Base-by-base conservation (phyloP, 2,888 invertebrate genomes). In the Cyclophora punctaria region DNA sequence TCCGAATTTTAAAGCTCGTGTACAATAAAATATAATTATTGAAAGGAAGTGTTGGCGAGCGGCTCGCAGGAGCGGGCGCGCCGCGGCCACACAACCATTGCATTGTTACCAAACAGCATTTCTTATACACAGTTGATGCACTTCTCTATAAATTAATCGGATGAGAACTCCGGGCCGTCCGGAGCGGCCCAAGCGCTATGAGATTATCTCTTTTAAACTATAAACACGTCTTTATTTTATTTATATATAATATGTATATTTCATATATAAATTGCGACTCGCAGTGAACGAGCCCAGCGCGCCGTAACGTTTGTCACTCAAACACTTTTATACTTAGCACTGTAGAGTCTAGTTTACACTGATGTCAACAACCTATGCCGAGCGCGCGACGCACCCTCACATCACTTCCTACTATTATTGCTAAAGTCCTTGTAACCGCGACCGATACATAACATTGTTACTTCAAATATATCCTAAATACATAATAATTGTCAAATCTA, bases 321-420 rank as follows among this genome's bases (percentile, higher is more conserved):
- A 72, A 74, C 76, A 76, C 75, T 78, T 20, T 71, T 75, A 73
- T 63, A 60, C 75, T 75, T 75, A 76, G 65, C 75, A 75, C 74
- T 65, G 64, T 71, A 72, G 56, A 60, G 69, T 71, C 65, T 66
- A 63, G 63, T 66, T 63, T 61, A 61, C 60, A 61, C 60, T 58
- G 58, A 60, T 50, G 52, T 52, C 59, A 53, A 54, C 54, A 52
- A 48, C 48, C 53, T 54, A 57, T 50, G 48, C 55, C 37, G 50
- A 44, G 55, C 49, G 52, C 45, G 46, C 51, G 48, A 51, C 49
- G 44, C 52, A 55, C 46, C 46, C 44, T 49, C 49, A 51, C 41
- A 46, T 47, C 60, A 54, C 51, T 58, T 60, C 56, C 56, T 47
- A 57, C 57, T 60, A 64, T 62, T 63, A 63, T 64, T 66, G 66